Conservation (phyloP, 2,888 invertebrate species). For the Hirtodrosophila alboralis region DNA sequence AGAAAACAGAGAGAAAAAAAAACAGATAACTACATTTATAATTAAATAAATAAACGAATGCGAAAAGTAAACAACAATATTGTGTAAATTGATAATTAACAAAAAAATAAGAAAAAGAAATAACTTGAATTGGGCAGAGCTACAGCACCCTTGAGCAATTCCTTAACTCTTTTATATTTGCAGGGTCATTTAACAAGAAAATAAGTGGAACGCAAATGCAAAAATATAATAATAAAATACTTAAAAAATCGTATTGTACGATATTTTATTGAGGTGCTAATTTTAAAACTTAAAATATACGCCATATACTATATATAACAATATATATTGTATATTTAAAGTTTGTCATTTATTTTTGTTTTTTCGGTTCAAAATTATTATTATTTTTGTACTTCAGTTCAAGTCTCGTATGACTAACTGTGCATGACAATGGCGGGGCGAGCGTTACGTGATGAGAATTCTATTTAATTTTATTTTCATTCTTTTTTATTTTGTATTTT, state of each 20-base stretch:
- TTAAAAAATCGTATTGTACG: background rate
- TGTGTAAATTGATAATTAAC: slow-evolving; percentile 58
- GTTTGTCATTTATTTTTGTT: slow-evolving; percentile 21
- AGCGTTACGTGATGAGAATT: slow-evolving; percentile 71
- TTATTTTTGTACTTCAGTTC: slow-evolving; percentile 3
- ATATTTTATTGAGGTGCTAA: slow-evolving; percentile 50
- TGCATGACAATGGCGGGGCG: slow-evolving; percentile 68
- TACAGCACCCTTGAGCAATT: slow-evolving; percentile 13
- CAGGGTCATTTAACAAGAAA: slow-evolving; percentile 32
- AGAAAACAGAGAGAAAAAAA: slow-evolving; percentile 30
- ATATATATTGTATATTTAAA: background rate
- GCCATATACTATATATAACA: slow-evolving; percentile 1
- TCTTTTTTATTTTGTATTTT: no score
- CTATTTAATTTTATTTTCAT: slow-evolving; percentile 7
- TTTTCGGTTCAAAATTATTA: slow-evolving; percentile 28
- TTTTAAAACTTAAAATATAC: slow-evolving; percentile 18
- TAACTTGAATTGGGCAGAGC: background rate
- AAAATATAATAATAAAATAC: slow-evolving; percentile 12
- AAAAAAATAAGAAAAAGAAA: no score
- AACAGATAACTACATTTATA: no score
- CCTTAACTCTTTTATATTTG: slow-evolving; percentile 11
- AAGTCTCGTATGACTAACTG: slow-evolving; percentile 63
- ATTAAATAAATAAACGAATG: slow-evolving; percentile 41
- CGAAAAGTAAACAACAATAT: slow-evolving; percentile 21
- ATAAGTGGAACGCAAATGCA: slow-evolving; percentile 34